Percentiles rank a stretch among this genome's conserved stretches.
These are phyloP conservation scores for Ptiloglossa arizonensis DNA, from an alignment of 1,140 invertebrate species.

Conservation along the genomic window DNA sequence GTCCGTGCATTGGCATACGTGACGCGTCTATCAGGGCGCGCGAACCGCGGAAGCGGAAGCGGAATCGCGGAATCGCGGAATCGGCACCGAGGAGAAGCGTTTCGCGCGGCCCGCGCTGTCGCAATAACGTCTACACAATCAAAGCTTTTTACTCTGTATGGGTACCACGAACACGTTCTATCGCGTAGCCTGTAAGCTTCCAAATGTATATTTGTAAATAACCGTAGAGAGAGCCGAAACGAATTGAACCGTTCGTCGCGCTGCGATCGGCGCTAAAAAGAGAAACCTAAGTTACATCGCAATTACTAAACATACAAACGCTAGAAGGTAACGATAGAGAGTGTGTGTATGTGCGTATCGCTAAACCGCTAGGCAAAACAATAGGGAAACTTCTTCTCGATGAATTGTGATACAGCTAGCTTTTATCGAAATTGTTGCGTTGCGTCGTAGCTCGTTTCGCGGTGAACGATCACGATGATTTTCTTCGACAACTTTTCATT, in stretches of 20 bases:
- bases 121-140: slow-evolving; percentile 75
- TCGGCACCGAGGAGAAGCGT: background rate
- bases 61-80: slow-evolving; percentile 17
- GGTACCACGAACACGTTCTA: slow-evolving; percentile 50
- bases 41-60: slow-evolving; percentile 14
- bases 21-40: slow-evolving; percentile 3
- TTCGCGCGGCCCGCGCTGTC: slow-evolving; percentile 46
- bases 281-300: slow-evolving; percentile 28
- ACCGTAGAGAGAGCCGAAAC: slow-evolving; percentile 42
- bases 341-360: too few species aligned
- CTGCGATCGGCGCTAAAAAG: slow-evolving; percentile 17
- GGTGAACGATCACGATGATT: slow-evolving; percentile 16
- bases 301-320: slow-evolving; percentile 31
- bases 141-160: slow-evolving; percentile 65
- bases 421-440: slow-evolving; percentile 10
- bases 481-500: too few species aligned
- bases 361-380: slow-evolving; percentile 18
- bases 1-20: slow-evolving; percentile 34
- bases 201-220: slow-evolving; percentile 77
- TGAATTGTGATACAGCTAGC: slow-evolving; percentile 39
- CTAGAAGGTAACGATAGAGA: slow-evolving; percentile 22
- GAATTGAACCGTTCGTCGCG: slow-evolving; percentile 20
- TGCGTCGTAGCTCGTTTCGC: slow-evolving; percentile 6
- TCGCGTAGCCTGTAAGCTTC: slow-evolving; percentile 54
- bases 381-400: slow-evolving; percentile 31